Evolutionary conservation across 1,140 invertebrate species (phyloP), one percentile per base, ranked within the genome.

Genomic region (Sesamia nonagrioides): DNA sequence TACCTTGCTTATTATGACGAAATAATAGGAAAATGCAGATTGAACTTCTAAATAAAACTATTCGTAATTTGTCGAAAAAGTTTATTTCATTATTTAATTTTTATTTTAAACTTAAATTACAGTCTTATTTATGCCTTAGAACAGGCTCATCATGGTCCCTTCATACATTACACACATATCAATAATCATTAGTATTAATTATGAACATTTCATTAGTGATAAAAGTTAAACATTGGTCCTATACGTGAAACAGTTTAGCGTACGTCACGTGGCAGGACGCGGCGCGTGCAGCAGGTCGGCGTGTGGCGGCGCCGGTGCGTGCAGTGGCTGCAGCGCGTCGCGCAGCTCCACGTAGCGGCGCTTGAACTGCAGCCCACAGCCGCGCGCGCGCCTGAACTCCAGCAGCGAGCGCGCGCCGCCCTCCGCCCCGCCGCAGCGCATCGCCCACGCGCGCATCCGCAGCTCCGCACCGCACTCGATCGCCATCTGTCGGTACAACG

Each of bases 301-400:
- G 61, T 8, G 37, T 50, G 76, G 63, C 33, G 77, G 84, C 48
- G 54, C 21, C 13, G 50, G 60, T 75, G 58, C 63, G 61, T 78
- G 66, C 13, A 82, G 81, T 52, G 74, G 71, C 6, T 27, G 72
- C 78, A 88, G 84, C 56, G 81, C 84, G 27, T 76, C 84, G 33
- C 89, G 84, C 52, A 99, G 96, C 88, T 97, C 96, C n/a, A 98
- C 92, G 92, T 99, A 99, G 82, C 97, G 96, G 81, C 97, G 96
- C 93, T 99, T 99, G 93, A 99, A 99, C 91, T 99, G 98, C 42
- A 99, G 92, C 79, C 99, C 99, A 95, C 98, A 99, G 78, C 99
- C 99, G 95, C 98, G 97, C 6, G 98, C 98, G n/a, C 99, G 95
- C 42, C 98, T 96, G 91, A 99, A 99, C 94, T 99, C 98, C 7